Base-by-base conservation (phyloP, 2,113 vertebrate species). In the Isichthys henryi region DNA sequence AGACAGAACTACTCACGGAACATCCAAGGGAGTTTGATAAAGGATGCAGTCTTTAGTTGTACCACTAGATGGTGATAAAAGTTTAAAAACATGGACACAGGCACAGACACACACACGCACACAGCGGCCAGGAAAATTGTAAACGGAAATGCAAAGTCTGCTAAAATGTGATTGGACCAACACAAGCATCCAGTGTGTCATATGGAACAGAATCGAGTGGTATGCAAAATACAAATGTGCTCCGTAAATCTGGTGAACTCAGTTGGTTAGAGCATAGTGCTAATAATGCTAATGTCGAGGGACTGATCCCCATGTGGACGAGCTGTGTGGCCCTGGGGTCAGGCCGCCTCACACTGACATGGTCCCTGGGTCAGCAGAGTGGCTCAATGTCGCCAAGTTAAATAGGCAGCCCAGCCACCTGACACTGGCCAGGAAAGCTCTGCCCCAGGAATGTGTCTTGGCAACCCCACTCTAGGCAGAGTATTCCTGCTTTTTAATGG, bases 11-110 rank as follows among this genome's bases (percentile, higher is more conserved):
- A 27, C 62, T 66, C 62, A 27, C 62, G 10, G 23, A n/a, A 11
- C n/a, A 27, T 66, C 27, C 9, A 27, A 27, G 62, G 23, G 21
- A 84, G 10, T 49, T 84, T 53, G 21, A 11, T 66, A 19, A 84
- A 21, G 8, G 74, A 88, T 90, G 91, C 23, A 93, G 83, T 92
- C 91, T 91, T 43, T 9, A 2, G 0, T 91, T 91, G 93, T 90
- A 17, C 93, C 94, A 93, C 90, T 80, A 93, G 93, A 89, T 45
- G 89, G 85, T 11, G 93, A 92, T 91, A 92, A 56, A 52, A 89
- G 80, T 91, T 92, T 85, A 62, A 27, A 15, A 56, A 80, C 48
- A 56, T 6, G 5, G 4, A 46, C 5, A 46, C 45, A 6, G 43
- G 2, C 45, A 46, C 45, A 6, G 1, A 27, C 43, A 53, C 5